Evolutionary conservation across 2,113 vertebrate species (phyloP), one percentile per base, ranked within the genome.

Genomic region (Poeciliopsis prolifica): DNA sequence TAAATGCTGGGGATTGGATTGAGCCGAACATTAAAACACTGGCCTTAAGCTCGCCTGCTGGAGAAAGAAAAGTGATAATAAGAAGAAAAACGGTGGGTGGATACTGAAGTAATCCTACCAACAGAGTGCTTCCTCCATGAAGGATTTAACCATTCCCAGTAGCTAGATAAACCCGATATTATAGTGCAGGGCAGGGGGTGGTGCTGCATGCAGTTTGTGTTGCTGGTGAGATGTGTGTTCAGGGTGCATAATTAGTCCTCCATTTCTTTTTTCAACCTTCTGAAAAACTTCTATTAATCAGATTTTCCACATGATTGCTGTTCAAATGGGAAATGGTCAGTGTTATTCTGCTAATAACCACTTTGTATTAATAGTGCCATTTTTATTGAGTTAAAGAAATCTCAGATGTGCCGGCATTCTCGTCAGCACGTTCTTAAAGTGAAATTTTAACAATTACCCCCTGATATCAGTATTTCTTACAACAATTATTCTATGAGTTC

Each of bases 251-350:
- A 96, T 93, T 94, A 58, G 51, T 58, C 92, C 93, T 93, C 96
- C 94, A 96, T 94, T 17, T 44, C 15, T 44, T 94, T 91, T 93
- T 93, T 93, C 95, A 94, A 96, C 95, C 96, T 95, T 96, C 85
- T 94, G 94, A 97, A 96, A 96, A 94, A 95, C 95, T 96, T 96
- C 92, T 95, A 95, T 96, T 96, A 96, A 96, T 97, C 95, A 96
- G 94, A 97, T 97, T 97, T 97, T 97, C 97, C 68, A 88, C 95
- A 96, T 95, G 95, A 97, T 97, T 97, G 97, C 94, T 95, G 95
- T 96, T 97, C 97, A 97, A 98, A 98, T 96, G 95, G 97, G 89
- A 90, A 94, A 96, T 96, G 94, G 96, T 94, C 95, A 96, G 93
- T 93, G 95, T 96, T 97, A 91, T 82, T 85, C 83, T 95, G 22